phyloP scores from a whole-genome alignment of 2,113 vertebrate genomes.

The Sylvilagus bachmani region DNA sequence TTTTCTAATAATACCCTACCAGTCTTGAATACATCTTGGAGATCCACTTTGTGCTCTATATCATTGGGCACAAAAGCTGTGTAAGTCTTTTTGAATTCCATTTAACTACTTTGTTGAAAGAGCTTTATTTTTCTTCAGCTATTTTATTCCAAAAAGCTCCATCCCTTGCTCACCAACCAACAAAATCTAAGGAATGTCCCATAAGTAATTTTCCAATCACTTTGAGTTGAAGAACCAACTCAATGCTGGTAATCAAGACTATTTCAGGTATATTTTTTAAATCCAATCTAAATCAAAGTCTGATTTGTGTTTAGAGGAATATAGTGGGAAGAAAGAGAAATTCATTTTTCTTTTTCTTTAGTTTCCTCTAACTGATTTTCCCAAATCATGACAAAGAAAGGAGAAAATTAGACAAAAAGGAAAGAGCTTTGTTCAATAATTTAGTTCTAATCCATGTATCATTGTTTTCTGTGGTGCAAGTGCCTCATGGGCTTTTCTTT shows the following conservation, averaged over 20 bases:
- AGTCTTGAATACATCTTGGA: neutral
- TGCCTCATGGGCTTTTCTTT: neutral
- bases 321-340: no score
- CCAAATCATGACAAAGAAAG: neutral
- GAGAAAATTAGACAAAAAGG: neutral
- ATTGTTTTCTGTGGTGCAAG: neutral
- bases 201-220: neutral
- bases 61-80: neutral
- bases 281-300: neutral
- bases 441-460: no score
- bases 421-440: neutral
- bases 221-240: neutral
- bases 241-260: neutral
- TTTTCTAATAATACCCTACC: neutral
- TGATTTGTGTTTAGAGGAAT: neutral
- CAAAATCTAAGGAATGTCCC: no score
- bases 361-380: neutral
- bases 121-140: neutral
- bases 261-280: neutral
- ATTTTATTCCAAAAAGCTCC: neutral
- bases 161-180: neutral
- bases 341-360: neutral
- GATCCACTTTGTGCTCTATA: neutral
- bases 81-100: neutral
- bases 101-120: neutral